Conservation (phyloP, 2,797 vertebrate species). For the Chromobotia macracanthus region DNA sequence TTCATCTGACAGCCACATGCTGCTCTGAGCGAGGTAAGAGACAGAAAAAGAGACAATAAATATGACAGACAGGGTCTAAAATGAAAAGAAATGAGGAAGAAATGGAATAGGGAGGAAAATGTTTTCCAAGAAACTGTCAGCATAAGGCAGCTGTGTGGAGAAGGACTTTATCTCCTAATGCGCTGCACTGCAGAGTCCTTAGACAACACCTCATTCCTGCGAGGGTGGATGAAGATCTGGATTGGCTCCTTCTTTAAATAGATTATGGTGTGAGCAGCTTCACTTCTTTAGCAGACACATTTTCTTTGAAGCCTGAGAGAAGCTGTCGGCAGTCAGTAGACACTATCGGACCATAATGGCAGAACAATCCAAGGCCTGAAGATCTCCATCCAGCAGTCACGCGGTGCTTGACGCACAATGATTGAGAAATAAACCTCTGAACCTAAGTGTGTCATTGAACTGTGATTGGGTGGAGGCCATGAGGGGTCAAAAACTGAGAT, state of each 20-base stretch:
- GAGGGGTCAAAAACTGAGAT: no score
- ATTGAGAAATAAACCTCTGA: slow-evolving; percentile 13
- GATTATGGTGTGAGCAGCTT: slow-evolving; percentile 76
- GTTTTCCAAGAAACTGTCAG: slow-evolving; percentile 75
- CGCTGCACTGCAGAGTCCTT: slow-evolving; percentile 72
- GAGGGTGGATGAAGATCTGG: slow-evolving; percentile 76
- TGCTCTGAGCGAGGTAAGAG: slow-evolving; percentile 46
- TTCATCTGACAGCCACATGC: neutral
- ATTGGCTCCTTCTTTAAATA: slow-evolving; percentile 73
- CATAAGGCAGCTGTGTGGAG: slow-evolving; percentile 71
- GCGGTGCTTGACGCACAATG: neutral
- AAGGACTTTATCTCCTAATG: slow-evolving; percentile 80
- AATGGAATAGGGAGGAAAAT: slow-evolving; percentile 55
- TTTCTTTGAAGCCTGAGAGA: slow-evolving; percentile 73
- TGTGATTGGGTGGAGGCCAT: no score
- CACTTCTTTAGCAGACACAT: slow-evolving; percentile 69
- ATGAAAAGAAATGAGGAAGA: slow-evolving; percentile 55
- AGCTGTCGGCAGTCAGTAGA: slow-evolving; percentile 69
- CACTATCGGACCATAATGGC: slow-evolving; percentile 52
- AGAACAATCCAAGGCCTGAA: slow-evolving; percentile 50
- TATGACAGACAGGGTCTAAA: slow-evolving; percentile 31
- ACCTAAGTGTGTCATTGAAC: slow-evolving; percentile 6
- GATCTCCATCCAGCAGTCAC: slow-evolving; percentile 48
- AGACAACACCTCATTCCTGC: slow-evolving; percentile 69
- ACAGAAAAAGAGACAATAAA: slow-evolving; percentile 37